Base-by-base conservation (phyloP, 2,888 invertebrate species). In the Pinctada fucata region DNA sequence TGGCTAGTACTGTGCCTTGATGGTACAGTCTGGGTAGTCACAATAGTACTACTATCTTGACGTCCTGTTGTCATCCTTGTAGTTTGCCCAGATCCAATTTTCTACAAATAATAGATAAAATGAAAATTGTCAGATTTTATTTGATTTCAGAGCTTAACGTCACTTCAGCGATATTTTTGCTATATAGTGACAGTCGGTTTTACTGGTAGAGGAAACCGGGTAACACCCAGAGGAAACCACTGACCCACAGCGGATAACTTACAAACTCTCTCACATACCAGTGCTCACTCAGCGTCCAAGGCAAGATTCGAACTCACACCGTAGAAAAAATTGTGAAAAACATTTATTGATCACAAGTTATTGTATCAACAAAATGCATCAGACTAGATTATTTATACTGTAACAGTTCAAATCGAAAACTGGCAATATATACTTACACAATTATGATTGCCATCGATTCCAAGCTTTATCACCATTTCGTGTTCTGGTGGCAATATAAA, bases 101-200 rank as follows among this genome's bases (percentile, higher is more conserved):
- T 52, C 58, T 52, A 52, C 58, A 52, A 52, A 52, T 52, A 52
- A 52, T 52, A 52, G 58, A 52, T 52, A 52, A 52, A 52, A 52
- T 52, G 58, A 52, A 52, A 52, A 52, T 52, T 5, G 58, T 52
- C 58, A 52, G 58, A 52, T 52, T 52, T 52, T 5, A 52, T 52
- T 5, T 52, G 58, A 52, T 52, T 52, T 52, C 10, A 52, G 58
- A 52, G 58, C 58, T 52, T 52, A 8, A 52, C 58, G 10, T 52
- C 58, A 52, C 58, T 52, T 52, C 58, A 52, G 58, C 58, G 58
- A 52, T 52, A 52, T 52, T 52, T 52, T 10, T 8, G 58, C 58
- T 52, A 52, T 52, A 52, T 52, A 52, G 58, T 52, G 10, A 52
- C 58, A 10, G 58, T 52, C 58, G 10, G 58, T 52, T 52, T 52